Evolutionary conservation across 2,888 invertebrate genomes (phyloP), one percentile per base, ranked within the genome.

Genomic region (Amphipyra tragopoginis): DNA sequence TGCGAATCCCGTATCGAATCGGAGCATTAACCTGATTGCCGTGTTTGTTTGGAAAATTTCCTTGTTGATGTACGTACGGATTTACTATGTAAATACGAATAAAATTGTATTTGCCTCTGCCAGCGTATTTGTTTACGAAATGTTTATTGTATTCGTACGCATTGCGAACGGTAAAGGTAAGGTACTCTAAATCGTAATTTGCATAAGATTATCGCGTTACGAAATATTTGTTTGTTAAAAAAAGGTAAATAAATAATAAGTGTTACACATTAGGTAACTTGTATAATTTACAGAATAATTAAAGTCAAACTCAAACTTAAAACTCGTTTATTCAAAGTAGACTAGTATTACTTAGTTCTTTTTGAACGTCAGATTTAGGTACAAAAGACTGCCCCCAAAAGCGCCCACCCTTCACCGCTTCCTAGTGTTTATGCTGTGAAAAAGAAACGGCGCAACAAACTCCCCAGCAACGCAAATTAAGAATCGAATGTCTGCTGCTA

Each of bases 1-100:
- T 86, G 84, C 86, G 79, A 86, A 82, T 85, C 76, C 79, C 65
- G 75, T 76, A 82, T 84, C 74, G 81, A 80, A 84, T 86, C 79
- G 72, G 73, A 81, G 60, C 81, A 85, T 86, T 87, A 85, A 84
- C 84, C 86, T 81, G 76, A 82, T 83, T 86, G 79, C 74, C 29
- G 39, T 72, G 70, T 72, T 71, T 76, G 72, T 79, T 78, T 64
- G 53, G 49, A 61, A 65, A 78, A 72, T 61, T 58, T 63, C 58
- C 59, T 61, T 40, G 40, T 65, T 52, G 51, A 66, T 59, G 36
- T 57, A 57, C 42, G 42, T 33, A 51, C 33, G 51, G 51, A 39
- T 21, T 36, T 50, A 49, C 33, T 39, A 56, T 45, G 42, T 45
- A 54, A 56, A 61, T 59, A 73, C 49, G 54, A 65, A 69, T 68